phyloP scores from a whole-genome alignment of 2,888 invertebrate species.

The Eupithecia insigniata region DNA sequence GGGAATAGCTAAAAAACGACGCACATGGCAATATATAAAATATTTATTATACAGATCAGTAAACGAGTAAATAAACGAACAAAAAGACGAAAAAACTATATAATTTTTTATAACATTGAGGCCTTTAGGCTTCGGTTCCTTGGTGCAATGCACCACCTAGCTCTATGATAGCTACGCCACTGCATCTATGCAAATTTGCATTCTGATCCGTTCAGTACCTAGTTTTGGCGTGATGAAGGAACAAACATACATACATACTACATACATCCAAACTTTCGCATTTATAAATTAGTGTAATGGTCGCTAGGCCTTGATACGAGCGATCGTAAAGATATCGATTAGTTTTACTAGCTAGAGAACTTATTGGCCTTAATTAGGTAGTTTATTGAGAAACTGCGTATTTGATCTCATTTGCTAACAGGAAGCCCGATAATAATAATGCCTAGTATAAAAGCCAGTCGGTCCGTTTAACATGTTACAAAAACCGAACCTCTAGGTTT shows the following conservation, averaged over 20 bases:
- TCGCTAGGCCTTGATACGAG: not conserved
- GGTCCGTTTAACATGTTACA: not conserved
- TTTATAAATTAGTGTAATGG: not conserved
- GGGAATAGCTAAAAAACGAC: no score
- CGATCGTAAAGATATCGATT: conserved; percentile 41
- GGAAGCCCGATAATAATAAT: conserved; percentile 65
- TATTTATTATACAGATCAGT: no score
- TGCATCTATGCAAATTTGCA: not conserved
- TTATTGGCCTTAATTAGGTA: conserved; percentile 61
- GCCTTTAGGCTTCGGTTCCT: no score
- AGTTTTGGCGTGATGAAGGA: no score
- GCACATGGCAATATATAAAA: no score
- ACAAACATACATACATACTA: no score
- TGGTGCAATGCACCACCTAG: no score
- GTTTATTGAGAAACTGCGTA: conserved; percentile 69
- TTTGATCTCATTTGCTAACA: conserved; percentile 79
- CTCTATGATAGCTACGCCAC: no score
- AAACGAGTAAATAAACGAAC: no score
- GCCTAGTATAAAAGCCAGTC: conserved; percentile 56
- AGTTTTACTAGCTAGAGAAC: conserved; percentile 26
- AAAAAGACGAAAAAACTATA: no score
- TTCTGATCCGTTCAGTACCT: not conserved
- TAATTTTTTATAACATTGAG: no score
- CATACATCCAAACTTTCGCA: not conserved
- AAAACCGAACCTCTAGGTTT: no score